Evolutionary conservation across 2,888 invertebrate species (phyloP).

Genomic region (Drosophila kuntzei): DNA sequence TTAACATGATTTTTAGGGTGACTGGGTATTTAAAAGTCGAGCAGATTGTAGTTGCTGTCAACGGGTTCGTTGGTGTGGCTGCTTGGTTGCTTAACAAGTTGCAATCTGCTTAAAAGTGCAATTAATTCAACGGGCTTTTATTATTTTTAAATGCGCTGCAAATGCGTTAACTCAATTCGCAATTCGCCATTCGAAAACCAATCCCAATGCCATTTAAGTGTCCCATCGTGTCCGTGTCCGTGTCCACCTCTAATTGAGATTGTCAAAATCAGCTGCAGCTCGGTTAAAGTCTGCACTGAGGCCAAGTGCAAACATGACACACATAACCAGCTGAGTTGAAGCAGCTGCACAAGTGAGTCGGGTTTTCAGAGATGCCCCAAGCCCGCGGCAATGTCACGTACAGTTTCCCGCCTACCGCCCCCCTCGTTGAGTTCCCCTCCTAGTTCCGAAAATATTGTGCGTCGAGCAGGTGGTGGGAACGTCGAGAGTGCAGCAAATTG

Average conservation of each 20-base stretch:
- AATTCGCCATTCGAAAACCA: background rate
- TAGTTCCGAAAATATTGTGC: constrained; percentile 6
- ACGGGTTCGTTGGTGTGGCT: constrained; percentile 12
- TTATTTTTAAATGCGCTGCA: constrained; percentile 44
- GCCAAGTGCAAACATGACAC: constrained; percentile 43
- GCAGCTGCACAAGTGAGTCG: constrained; percentile 33
- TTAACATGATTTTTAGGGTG: too few species aligned
- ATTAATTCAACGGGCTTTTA: constrained; percentile 73
- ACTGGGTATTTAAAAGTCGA: background rate
- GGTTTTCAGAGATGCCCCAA: background rate
- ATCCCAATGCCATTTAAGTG: constrained; percentile 16
- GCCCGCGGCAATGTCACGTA: constrained; percentile 59
- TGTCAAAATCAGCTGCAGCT: constrained; percentile 70
- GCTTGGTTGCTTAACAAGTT: constrained; percentile 63
- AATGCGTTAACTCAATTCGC: constrained; percentile 8
- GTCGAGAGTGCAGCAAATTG: constrained; percentile 45
- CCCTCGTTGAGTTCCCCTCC: background rate
- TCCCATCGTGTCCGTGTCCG: constrained; percentile 22
- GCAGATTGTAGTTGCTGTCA: constrained; percentile 12
- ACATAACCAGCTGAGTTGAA: constrained; percentile 28
- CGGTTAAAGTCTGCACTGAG: constrained; percentile 16
- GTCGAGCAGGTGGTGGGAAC: constrained; percentile 38
- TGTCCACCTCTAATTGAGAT: constrained; percentile 71
- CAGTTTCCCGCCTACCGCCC: constrained; percentile 33
- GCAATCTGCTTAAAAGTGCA: constrained; percentile 79